phyloP scores from a whole-genome alignment of 1,140 invertebrate species.

The Psix sp. region DNA sequence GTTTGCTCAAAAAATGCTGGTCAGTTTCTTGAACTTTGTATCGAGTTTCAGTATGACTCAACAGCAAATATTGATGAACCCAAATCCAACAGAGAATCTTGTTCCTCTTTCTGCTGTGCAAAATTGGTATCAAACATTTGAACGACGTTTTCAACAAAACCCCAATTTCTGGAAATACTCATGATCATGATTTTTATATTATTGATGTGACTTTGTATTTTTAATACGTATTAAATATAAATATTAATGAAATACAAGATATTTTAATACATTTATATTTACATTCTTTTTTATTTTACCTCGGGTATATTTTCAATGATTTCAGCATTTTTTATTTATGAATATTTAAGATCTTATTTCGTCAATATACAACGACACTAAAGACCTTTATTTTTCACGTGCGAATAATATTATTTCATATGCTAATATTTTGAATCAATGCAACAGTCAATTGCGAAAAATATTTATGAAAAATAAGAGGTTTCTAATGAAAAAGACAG shows the following conservation, averaged over 20 bases:
- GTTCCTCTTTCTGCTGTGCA: slow-evolving; percentile 92
- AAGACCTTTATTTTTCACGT: too few species aligned
- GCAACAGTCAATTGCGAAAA: too few species aligned
- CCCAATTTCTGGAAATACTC: slow-evolving; percentile 94
- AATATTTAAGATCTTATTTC: too few species aligned
- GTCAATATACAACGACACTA: too few species aligned
- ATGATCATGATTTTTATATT: slow-evolving; percentile 14
- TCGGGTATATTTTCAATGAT: too few species aligned
- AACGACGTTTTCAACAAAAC: slow-evolving; percentile 91
- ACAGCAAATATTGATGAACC: slow-evolving; percentile 86
- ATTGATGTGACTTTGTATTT: background rate
- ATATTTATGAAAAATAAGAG: too few species aligned
- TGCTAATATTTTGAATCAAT: too few species aligned
- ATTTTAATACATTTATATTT: too few species aligned
- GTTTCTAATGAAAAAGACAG: too few species aligned
- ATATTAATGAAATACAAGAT: background rate
- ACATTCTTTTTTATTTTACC: too few species aligned
- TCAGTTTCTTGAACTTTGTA: slow-evolving; percentile 94
- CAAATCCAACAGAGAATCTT: slow-evolving; percentile 88
- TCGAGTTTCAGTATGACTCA: slow-evolving; percentile 91
- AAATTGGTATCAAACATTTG: slow-evolving; percentile 96
- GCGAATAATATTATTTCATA: too few species aligned
- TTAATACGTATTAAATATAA: background rate
- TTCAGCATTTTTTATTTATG: too few species aligned
- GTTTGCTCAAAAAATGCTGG: slow-evolving; percentile 94